Percentiles rank a stretch among this genome's conserved stretches.
phyloP scores from a whole-genome alignment of 1,140 invertebrate genomes.

The Papilio polytes region DNA sequence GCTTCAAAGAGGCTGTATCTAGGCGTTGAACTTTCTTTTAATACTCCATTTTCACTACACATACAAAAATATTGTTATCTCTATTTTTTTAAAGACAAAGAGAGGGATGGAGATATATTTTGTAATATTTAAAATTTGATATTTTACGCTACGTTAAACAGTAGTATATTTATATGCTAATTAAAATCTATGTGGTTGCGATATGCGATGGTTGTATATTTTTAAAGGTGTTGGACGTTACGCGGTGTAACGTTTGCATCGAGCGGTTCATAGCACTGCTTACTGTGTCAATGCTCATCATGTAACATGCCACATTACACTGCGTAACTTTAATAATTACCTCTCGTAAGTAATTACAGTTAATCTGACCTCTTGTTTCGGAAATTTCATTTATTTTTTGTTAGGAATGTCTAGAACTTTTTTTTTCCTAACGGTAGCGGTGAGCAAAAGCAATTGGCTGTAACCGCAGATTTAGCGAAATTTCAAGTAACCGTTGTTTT shows the following conservation, averaged over 20 bases:
- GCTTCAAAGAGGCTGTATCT: background rate
- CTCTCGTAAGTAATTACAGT: background rate
- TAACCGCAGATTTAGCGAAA: conserved; percentile 29
- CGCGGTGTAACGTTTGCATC: too few relatives aligned
- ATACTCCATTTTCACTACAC: background rate
- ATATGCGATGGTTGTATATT: background rate
- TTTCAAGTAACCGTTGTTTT: conserved; percentile 21
- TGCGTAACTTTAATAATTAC: background rate
- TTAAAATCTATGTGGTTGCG: background rate
- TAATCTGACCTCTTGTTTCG: background rate
- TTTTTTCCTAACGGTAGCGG: conserved; percentile 19
- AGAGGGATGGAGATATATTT: background rate
- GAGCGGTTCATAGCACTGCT: background rate
- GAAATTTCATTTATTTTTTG: conserved; percentile 17
- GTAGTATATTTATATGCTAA: background rate
- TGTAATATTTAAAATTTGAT: background rate
- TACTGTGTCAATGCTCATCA: background rate
- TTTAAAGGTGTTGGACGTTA: too few relatives aligned
- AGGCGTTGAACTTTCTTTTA: conserved; percentile 1
- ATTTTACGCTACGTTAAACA: background rate
- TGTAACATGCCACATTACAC: too few relatives aligned
- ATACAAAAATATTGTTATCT: background rate
- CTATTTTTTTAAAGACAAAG: background rate
- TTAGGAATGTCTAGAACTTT: background rate
- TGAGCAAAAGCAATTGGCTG: conserved; percentile 19